Evolutionary conservation across 1,140 invertebrate species (phyloP), one percentile per base, ranked within the genome.

Genomic region (Asobara japonica): DNA sequence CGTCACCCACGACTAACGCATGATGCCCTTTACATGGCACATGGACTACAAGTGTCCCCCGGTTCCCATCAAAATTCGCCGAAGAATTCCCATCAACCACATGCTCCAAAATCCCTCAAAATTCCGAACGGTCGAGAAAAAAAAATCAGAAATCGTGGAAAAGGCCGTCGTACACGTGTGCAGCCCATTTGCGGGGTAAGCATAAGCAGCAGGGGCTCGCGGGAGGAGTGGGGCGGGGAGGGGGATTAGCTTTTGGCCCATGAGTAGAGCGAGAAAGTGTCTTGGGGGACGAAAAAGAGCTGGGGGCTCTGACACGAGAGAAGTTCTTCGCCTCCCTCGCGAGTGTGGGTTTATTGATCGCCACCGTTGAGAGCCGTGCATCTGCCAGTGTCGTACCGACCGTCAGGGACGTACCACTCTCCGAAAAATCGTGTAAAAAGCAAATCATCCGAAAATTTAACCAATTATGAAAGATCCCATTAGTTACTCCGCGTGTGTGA

Each of bases 331-430:
- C 65, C 60, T 67, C 51, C 51, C 62, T 69, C 66, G 62, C 20
- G 29, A n/a, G 62, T 72, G 72, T 69, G 72, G 67, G 67, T 74
- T 65, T 74, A 74, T 74, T 74, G 72, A 74, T 74, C 69, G 69
- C 27, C 41, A 69, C 31, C 33, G 62, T 20, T 48, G 71, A 72
- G 48, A 73, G 71, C 69, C 72, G 62, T 74, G 72, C 72, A 74
- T 74, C 72, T 74, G 72, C 72, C 72, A 36, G 20, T 73, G 71
- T 68, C 61, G 27, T 73, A 69, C 65, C 66, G 41, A 62, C 38
- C 45, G 13, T 70, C 72, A 74, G 72, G 72, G 67, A 61, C 68
- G 72, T 74, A 67, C 30, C 41, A 66, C 41, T 27, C 11, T 22
- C 16, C 51, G 4, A 61, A 69, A 61, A 36, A 33, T 10, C 33